phyloP scores from a whole-genome alignment of 2,113 vertebrate species.

The Gallinago jamesoni region DNA sequence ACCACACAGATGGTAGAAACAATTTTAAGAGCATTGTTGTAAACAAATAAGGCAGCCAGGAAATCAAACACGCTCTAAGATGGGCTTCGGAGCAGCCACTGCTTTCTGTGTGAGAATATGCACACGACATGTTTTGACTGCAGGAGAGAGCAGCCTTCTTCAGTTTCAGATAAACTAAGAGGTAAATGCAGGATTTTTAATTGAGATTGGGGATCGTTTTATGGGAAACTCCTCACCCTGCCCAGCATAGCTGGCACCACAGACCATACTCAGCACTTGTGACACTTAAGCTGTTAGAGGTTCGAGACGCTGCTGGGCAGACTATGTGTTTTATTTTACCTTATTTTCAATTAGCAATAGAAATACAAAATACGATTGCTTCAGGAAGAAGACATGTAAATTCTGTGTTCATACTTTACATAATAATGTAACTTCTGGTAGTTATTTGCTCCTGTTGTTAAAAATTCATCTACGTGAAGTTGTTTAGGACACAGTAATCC shows the following conservation, averaged over 20 bases:
- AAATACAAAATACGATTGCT: not conserved
- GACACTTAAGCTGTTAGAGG: not conserved
- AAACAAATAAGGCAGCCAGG: slow-evolving; percentile 81
- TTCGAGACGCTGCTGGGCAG: not conserved
- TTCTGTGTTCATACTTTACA: not conserved
- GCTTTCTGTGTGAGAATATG: not conserved
- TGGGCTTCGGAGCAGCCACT: slow-evolving; percentile 23
- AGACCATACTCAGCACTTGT: not conserved
- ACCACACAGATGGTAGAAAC: slow-evolving; percentile 79
- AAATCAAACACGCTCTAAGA: slow-evolving; percentile 71
- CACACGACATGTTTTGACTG: slow-evolving; percentile 57
- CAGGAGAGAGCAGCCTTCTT: slow-evolving; percentile 18
- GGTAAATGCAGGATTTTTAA: not conserved
- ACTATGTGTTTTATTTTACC: not conserved
- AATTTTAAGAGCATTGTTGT: slow-evolving; percentile 81
- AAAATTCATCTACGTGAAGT: not conserved
- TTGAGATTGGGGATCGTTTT: not conserved
- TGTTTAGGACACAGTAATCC: not conserved
- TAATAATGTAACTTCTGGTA: not conserved
- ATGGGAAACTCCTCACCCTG: not conserved
- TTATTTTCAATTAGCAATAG: not conserved
- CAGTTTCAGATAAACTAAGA: not conserved
- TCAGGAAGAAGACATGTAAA: not conserved
- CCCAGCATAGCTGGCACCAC: not conserved
- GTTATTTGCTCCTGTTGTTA: not conserved